Base-by-base conservation (phyloP, 1,140 invertebrate genomes). In the Colletes latitarsis region DNA sequence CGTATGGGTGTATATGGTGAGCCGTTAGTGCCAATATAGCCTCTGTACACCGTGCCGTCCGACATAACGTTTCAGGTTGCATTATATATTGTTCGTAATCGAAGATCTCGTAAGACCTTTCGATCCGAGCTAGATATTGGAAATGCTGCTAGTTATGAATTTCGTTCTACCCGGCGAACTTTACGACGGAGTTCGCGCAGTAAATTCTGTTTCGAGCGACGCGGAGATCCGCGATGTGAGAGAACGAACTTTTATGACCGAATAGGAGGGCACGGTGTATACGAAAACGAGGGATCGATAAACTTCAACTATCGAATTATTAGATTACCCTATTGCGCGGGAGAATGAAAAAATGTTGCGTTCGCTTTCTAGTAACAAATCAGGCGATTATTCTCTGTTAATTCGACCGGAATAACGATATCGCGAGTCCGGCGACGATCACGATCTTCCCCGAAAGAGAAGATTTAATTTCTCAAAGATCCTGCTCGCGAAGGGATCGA, bases 1-100 rank as follows among this genome's bases (percentile, higher is more conserved):
- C 77, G 84, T 88, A 90, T 81, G 85, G 89, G 72, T 91, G 87
- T 89, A 88, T 91, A 79, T 69, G 77, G 91, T 92, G 90, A 92
- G 90, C 92, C 89, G 88, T 92, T 92, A 92, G 89, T 92, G 90
- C 88, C 91, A 91, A 92, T 92, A 92, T 92, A 88, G 84, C 85
- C 69, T 88, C 82, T 81, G 74, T 82, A 80, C 83, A 80, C 81
- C 52, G 64, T 77, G 77, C 77, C 81, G 86, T 78, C 72, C 82
- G 75, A 85, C 77, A 83, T 88, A 88, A 85, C 84, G 82, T 82
- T 82, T 82, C 82, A 62, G 73, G 80, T 68, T 82, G 77, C 82
- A 81, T 85, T 75, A 86, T 85, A 85, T 86, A 86, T 86, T 86
- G 71, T 84, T 82, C 76, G 81, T 70, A 81, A 81, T 84, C 78